These are phyloP conservation scores for Bolborhynchus lineola DNA, from an alignment of 2,113 vertebrate genomes.

Conservation along the genomic window DNA sequence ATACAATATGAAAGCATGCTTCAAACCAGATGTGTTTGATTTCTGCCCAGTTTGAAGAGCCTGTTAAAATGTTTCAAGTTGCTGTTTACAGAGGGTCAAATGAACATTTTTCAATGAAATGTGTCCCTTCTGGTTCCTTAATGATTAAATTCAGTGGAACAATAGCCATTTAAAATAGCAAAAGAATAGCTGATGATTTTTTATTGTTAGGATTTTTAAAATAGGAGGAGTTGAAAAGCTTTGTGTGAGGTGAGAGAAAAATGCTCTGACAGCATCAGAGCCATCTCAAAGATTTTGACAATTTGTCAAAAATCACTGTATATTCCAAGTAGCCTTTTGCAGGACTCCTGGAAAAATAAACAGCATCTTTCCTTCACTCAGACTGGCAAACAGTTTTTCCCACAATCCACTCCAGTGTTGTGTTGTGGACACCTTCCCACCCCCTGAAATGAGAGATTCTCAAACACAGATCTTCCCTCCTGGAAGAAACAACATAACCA, in stretches of 20 bases:
- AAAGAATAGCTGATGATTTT: constrained; percentile 73
- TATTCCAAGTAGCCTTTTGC: constrained; percentile 52
- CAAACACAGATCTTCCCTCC: neutral
- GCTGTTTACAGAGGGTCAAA: constrained; percentile 74
- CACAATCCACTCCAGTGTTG: neutral
- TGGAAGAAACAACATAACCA: neutral
- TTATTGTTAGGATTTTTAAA: constrained; percentile 67
- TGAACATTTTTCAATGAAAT: constrained; percentile 76
- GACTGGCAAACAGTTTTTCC: constrained; percentile 16
- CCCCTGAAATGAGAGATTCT: neutral
- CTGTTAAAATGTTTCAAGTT: constrained; percentile 77
- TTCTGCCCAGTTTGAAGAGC: constrained; percentile 70
- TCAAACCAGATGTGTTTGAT: constrained; percentile 69
- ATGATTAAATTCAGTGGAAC: constrained; percentile 71
- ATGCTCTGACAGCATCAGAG: constrained; percentile 43
- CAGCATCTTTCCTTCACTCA: constrained; percentile 42
- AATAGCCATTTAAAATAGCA: constrained; percentile 73
- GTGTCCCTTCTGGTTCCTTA: constrained; percentile 79
- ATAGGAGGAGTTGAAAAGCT: constrained; percentile 66
- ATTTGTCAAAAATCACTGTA: constrained; percentile 69
- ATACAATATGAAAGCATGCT: constrained; percentile 65
- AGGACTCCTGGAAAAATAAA: constrained; percentile 55
- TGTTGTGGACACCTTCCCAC: neutral
- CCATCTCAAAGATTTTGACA: constrained; percentile 46
- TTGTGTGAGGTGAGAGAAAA: constrained; percentile 67